Evolutionary conservation across 2,113 vertebrate genomes (phyloP).

Genomic region (Phasianus colchicus): DNA sequence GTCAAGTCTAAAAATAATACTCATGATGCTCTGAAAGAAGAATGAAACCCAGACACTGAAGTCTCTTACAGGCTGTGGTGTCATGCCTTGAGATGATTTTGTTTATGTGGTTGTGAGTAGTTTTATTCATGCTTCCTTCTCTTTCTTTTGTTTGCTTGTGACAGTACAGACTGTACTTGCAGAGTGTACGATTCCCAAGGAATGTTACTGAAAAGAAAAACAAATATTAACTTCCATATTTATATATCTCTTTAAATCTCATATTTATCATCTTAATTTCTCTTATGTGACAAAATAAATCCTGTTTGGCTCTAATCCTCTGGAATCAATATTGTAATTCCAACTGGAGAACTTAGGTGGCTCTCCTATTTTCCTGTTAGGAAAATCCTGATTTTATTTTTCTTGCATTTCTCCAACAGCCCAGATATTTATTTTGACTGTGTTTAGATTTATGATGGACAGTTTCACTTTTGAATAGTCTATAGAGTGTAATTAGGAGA

Average conservation of each 20-base stretch:
- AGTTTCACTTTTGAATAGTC: neutral
- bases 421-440: neutral
- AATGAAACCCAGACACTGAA: constrained; percentile 16
- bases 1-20: constrained; percentile 47
- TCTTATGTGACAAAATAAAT: neutral
- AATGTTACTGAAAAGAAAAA: neutral
- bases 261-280: neutral
- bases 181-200: neutral
- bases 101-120: constrained; percentile 31
- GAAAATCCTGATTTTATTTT: neutral
- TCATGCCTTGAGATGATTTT: constrained; percentile 52
- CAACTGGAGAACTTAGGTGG: neutral
- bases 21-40: constrained; percentile 14
- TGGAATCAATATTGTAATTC: neutral
- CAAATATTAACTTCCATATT: neutral
- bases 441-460: neutral
- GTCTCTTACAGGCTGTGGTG: constrained; percentile 21
- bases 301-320: neutral
- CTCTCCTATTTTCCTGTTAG: neutral
- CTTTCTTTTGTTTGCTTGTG: neutral
- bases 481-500: neutral
- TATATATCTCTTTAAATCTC: neutral
- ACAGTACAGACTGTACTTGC: constrained; percentile 34
- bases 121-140: constrained; percentile 30
- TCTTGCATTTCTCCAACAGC: neutral